phyloP scores from a whole-genome alignment of 2,113 vertebrate genomes.

The Poeciliopsis occidentalis region DNA sequence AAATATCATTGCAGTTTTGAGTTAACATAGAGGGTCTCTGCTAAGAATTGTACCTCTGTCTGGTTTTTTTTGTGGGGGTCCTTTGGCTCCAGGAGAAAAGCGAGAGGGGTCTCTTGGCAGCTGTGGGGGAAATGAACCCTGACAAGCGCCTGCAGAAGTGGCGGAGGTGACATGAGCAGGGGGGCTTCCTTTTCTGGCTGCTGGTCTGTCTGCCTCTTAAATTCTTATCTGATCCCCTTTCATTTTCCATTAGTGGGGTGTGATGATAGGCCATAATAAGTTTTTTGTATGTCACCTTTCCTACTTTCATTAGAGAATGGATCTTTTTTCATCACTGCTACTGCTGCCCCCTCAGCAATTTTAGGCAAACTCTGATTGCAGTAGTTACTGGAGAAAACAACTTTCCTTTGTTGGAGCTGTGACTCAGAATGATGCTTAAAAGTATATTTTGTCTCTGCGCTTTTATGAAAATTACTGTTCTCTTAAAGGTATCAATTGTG shows the following conservation, averaged over 20 bases:
- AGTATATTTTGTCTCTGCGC: conserved; percentile 15
- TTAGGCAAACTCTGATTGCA: conserved; percentile 53
- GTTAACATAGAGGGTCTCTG: conserved; percentile 26
- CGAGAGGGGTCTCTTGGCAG: conserved; percentile 66
- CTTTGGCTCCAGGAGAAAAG: conserved; percentile 67
- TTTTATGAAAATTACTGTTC: conserved; percentile 10
- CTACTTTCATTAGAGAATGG: conserved; percentile 40
- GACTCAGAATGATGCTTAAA: conserved; percentile 22
- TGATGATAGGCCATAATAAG: conserved; percentile 46
- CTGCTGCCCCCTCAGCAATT: conserved; percentile 47
- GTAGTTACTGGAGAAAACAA: conserved; percentile 30
- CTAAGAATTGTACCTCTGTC: conserved; percentile 72
- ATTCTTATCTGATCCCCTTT: conserved; percentile 81
- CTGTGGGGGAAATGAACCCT: conserved; percentile 75
- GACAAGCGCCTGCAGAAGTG: conserved; percentile 62
- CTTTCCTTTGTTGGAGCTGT: conserved; percentile 37
- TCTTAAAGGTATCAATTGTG: conserved; percentile 38
- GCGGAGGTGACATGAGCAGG: conserved; percentile 68
- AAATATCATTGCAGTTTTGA: conserved; percentile 40
- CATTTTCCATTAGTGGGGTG: conserved; percentile 71
- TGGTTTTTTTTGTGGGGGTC: conserved; percentile 14
- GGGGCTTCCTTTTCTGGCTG: conserved; percentile 67
- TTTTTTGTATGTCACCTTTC: conserved; percentile 30
- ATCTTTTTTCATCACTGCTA: conserved; percentile 46
- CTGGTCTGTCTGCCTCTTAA: conserved; percentile 43